Evolutionary conservation across 2,797 vertebrate genomes (phyloP), one percentile per base, ranked within the genome.

Genomic region (Sebastes steindachneri): DNA sequence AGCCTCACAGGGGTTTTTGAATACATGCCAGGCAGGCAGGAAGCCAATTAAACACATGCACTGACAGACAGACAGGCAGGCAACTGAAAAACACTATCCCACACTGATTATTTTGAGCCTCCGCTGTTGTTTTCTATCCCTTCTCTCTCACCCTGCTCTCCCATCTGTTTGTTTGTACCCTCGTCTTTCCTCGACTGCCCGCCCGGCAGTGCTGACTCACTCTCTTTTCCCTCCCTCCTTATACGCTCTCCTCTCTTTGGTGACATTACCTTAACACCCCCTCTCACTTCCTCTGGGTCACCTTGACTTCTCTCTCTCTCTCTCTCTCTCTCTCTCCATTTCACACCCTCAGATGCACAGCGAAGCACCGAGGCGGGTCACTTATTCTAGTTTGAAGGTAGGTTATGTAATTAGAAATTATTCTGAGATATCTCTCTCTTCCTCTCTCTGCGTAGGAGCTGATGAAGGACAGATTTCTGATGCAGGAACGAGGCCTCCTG

Each of bases 41-140:
- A 79, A 75, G 85, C 85, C 85, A 85, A 72, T 69, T 51, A 76
- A 83, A 77, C 77, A 80, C 75, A 83, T 79, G 87, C 87, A 78
- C 82, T 55, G 81, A 86, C 82, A 90, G 88, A 88, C 82, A 91
- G 81, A 70, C 67, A 82, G 75, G 25, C 58, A 83, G 21, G 35
- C 71, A 75, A 17, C 77, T 65, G 84, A 64, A 73, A 79, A 84
- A 79, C 12, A 25, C 10, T 19, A 72, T 58, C 72, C 29, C 35
- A 70, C 79, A 37, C 55, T 82, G 67, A 29, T 48, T 31, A 14
- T 17, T 31, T 28, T 37, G 29, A 80, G 78, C 51, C 65, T 45
- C 28, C 15, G 2, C 73, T 72, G 48, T 82, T 78, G 67, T 73
- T 85, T 64, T 80, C 69, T 29, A 59, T 73, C 66, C 60, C 41